phyloP scores from a whole-genome alignment of 2,113 vertebrate species.

The Phyllostomus discolor region DNA sequence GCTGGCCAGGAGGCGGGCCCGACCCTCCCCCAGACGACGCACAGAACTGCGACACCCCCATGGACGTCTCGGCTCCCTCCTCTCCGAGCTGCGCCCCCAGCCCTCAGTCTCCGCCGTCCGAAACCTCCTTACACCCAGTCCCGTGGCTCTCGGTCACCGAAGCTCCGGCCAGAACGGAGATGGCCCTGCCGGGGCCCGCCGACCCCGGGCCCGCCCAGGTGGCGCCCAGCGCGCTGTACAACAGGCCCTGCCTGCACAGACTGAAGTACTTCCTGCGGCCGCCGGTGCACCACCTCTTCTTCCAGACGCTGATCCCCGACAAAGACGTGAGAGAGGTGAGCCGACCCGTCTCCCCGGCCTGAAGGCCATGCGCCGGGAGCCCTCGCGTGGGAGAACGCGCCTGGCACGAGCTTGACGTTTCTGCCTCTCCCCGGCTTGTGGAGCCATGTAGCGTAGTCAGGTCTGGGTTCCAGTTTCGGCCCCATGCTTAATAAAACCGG shows the following conservation, averaged over 20 bases:
- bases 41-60: background rate
- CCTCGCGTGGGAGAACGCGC: background rate
- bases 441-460: background rate
- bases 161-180: background rate
- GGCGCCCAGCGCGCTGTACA: background rate
- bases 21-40: background rate
- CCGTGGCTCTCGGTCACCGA: constrained; percentile 14
- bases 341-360: background rate
- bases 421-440: background rate
- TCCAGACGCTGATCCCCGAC: constrained; percentile 67
- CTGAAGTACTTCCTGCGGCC: constrained; percentile 76
- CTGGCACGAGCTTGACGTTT: background rate
- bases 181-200: background rate
- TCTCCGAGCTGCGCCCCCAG: constrained; percentile 1
- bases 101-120: background rate
- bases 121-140: constrained; percentile 5
- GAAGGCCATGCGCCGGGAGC: background rate
- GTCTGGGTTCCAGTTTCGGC: background rate
- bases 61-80: background rate
- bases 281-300: constrained; percentile 79
- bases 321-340: constrained; percentile 79
- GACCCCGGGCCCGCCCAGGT: background rate
- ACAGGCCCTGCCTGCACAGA: constrained; percentile 76
- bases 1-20: background rate
- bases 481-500: background rate